A percentile compares a stretch with the other conserved stretches of the same genome.
Evolutionary conservation across 2,888 invertebrate species (phyloP).

Genomic region (Eurois occulta): DNA sequence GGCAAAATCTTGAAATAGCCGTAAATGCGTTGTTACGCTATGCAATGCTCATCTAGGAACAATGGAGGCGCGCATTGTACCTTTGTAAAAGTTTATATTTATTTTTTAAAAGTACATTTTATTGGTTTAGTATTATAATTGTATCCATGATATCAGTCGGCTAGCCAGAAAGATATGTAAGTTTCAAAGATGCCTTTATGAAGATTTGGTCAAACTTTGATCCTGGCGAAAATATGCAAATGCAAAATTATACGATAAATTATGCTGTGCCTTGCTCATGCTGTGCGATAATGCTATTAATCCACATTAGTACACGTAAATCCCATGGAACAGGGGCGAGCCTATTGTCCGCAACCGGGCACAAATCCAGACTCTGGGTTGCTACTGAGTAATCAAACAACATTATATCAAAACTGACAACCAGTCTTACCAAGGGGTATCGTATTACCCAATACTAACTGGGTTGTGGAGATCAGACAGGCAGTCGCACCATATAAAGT

Average conservation of each 20-base stretch:
- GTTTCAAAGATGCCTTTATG: background rate
- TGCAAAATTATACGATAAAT: background rate
- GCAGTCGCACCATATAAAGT: background rate
- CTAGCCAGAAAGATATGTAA: background rate
- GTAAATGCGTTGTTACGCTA: background rate
- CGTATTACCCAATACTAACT: background rate
- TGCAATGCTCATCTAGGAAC: background rate
- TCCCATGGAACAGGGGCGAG: background rate
- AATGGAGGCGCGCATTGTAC: background rate
- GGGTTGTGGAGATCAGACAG: background rate
- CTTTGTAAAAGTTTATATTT: background rate
- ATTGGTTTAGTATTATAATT: background rate
- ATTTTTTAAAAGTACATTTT: background rate
- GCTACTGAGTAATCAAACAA: background rate
- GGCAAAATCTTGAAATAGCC: background rate
- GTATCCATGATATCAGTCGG: background rate
- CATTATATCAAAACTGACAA: background rate
- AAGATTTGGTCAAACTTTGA: background rate
- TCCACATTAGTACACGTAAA: background rate
- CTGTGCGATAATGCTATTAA: background rate
- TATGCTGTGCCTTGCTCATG: background rate
- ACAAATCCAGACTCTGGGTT: background rate
- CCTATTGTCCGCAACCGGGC: background rate
- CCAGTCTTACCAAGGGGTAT: background rate
- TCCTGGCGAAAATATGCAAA: background rate